A percentile compares a stretch with the other conserved stretches of the same genome.
Conservation (phyloP, 1,140 invertebrate genomes). For the Frieseomelitta varia region DNA sequence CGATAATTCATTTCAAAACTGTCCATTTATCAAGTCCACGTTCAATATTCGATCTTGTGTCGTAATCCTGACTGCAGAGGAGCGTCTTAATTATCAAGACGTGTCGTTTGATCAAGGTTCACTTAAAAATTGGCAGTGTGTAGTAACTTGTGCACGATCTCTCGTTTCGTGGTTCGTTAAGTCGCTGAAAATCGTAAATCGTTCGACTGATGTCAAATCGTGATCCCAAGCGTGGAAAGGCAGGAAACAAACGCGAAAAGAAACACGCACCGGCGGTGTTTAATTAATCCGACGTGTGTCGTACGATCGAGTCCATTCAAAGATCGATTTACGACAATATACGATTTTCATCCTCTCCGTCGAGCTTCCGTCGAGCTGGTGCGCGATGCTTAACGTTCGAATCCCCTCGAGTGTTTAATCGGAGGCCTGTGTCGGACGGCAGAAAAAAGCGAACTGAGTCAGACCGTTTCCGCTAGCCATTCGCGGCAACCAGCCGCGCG, state of each 20-base stretch:
- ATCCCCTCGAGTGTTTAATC: neutral
- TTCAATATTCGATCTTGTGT: neutral
- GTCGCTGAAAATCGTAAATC: no score
- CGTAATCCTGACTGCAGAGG: no score
- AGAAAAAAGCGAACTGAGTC: neutral
- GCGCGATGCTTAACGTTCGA: neutral
- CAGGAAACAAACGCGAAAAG: neutral
- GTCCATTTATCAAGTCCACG: no score
- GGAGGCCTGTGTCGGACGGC: neutral
- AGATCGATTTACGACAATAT: no score
- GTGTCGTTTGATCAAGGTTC: no score
- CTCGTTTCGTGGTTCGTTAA: no score
- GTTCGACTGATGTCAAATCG: neutral
- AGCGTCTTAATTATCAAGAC: no score
- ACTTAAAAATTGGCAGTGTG: no score
- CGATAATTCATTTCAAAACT: no score
- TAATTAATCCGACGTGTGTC: neutral
- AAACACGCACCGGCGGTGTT: neutral
- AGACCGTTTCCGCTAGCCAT: constrained; percentile 7
- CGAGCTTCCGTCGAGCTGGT: neutral
- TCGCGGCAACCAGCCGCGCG: neutral
- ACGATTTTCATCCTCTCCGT: neutral
- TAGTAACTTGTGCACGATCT: no score
- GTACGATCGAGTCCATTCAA: no score
- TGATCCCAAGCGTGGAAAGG: no score